Conservation (phyloP, 1,140 invertebrate species). For the Bombus superbus region DNA sequence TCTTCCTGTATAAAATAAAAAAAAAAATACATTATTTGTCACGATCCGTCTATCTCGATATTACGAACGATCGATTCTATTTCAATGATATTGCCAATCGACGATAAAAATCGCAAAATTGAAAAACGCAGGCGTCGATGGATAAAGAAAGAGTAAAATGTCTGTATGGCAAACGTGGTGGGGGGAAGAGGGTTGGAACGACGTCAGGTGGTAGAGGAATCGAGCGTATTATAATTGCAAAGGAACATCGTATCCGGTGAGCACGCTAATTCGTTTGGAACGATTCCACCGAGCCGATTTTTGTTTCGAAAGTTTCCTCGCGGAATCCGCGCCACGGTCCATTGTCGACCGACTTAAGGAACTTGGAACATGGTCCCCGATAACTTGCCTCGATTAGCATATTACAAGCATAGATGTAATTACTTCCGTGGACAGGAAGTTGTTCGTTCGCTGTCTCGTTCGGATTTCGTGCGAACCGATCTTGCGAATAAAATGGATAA, state of each 20-base stretch:
- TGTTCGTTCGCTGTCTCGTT: background rate
- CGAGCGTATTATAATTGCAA: background rate
- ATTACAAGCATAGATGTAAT: constrained; percentile 11
- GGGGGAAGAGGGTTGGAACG: background rate
- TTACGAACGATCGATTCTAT: background rate
- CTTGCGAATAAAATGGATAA: background rate
- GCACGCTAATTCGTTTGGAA: background rate
- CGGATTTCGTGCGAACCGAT: background rate
- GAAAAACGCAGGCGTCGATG: background rate
- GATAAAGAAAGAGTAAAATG: too few species aligned
- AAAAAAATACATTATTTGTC: too few species aligned
- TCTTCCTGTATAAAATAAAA: background rate
- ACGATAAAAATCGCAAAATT: background rate
- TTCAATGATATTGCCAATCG: background rate
- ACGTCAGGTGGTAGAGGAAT: background rate
- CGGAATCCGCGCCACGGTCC: background rate
- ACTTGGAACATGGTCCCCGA: background rate
- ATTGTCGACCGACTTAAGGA: background rate
- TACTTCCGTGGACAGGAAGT: background rate
- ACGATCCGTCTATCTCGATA: too few species aligned
- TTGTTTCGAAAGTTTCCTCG: background rate
- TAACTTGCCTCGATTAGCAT: constrained; percentile 9
- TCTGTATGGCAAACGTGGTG: too few species aligned
- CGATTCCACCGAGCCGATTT: background rate
- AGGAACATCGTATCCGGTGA: background rate